Percentiles rank a stretch among this genome's conserved stretches.
phyloP scores from a whole-genome alignment of 2,888 invertebrate species.

The Heliconius sara region DNA sequence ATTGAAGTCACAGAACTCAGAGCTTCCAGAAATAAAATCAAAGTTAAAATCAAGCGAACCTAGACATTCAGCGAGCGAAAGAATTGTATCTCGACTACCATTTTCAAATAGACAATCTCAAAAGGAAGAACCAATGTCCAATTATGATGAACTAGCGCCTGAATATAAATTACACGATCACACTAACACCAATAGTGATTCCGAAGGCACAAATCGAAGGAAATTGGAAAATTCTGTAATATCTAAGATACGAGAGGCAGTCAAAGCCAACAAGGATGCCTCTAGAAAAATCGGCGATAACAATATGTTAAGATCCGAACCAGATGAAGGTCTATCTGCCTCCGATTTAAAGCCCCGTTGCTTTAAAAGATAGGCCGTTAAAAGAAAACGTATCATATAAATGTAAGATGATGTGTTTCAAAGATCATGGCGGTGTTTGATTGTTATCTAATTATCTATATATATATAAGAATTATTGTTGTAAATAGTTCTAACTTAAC shows the following conservation, averaged over 20 bases:
- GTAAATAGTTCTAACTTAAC: conserved; percentile 12
- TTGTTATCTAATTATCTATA: not conserved
- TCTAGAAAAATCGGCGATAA: conserved; percentile 8
- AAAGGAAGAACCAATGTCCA: not conserved
- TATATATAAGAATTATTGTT: conserved; percentile 20
- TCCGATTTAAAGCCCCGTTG: conserved; percentile 28
- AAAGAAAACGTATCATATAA: conserved; percentile 71
- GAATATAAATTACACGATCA: not conserved
- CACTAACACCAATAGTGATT: not conserved
- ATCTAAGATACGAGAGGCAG: conserved; percentile 32
- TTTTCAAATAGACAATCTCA: not conserved
- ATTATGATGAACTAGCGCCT: not conserved
- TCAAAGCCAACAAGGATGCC: conserved; percentile 1
- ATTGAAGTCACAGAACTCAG: not conserved
- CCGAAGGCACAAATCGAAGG: not conserved
- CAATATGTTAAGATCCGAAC: conserved; percentile 2
- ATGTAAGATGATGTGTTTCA: conserved; percentile 71
- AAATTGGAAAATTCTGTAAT: conserved; percentile 2
- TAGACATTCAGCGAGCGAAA: conserved; percentile 40
- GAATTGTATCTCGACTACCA: conserved; percentile 24
- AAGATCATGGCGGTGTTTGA: conserved; percentile 51
- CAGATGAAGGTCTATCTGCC: conserved; percentile 32
- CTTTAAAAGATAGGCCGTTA: conserved; percentile 47
- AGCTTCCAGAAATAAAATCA: conserved; percentile 1
- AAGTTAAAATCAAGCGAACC: conserved; percentile 32